Percentiles rank a stretch among this genome's conserved stretches.
Conservation (phyloP, 1,140 invertebrate genomes). For the Drosophila albomicans region DNA sequence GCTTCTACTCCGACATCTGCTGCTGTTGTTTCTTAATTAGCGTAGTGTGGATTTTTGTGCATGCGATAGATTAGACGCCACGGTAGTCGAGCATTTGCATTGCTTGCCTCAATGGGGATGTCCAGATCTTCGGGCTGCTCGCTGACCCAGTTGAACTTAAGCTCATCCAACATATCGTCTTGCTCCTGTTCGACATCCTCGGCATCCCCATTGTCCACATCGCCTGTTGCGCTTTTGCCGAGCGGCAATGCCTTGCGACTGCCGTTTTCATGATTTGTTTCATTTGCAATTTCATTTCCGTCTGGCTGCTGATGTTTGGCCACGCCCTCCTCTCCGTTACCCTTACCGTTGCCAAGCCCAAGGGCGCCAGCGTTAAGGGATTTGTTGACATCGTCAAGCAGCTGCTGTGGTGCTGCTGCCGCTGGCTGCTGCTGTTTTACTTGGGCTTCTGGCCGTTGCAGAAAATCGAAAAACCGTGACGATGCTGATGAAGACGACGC, state of each 20-base stretch:
- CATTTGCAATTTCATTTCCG: constrained; percentile 78
- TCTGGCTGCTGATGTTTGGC: constrained; percentile 55
- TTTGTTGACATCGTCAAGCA: constrained; percentile 68
- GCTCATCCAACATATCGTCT: constrained; percentile 43
- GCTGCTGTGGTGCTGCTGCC: constrained; percentile 43
- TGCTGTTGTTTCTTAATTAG: constrained; percentile 62
- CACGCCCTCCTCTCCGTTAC: not conserved
- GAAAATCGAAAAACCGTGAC: constrained; percentile 67
- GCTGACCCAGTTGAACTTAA: constrained; percentile 53
- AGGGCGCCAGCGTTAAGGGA: constrained; percentile 49
- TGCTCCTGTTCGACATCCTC: constrained; percentile 18
- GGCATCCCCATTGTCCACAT: constrained; percentile 32
- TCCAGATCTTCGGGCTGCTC: constrained; percentile 48
- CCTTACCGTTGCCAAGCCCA: constrained; percentile 17
- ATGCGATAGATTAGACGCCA: constrained; percentile 71
- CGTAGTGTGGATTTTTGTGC: constrained; percentile 65
- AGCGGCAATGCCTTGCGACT: constrained; percentile 36
- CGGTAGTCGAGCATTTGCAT: constrained; percentile 59
- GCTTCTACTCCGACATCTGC: constrained; percentile 29
- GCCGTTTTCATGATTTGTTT: constrained; percentile 71
- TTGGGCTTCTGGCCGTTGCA: constrained; percentile 46
- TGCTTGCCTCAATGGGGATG: constrained; percentile 23
- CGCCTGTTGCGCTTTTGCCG: constrained; percentile 55
- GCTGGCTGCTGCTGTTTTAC: constrained; percentile 34
- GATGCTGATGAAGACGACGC: constrained; percentile 32